Percentiles rank a stretch among this genome's conserved stretches.
These are phyloP conservation scores for Hippocampus abdominalis DNA, from an alignment of 2,113 vertebrate genomes.

Conservation along the genomic window DNA sequence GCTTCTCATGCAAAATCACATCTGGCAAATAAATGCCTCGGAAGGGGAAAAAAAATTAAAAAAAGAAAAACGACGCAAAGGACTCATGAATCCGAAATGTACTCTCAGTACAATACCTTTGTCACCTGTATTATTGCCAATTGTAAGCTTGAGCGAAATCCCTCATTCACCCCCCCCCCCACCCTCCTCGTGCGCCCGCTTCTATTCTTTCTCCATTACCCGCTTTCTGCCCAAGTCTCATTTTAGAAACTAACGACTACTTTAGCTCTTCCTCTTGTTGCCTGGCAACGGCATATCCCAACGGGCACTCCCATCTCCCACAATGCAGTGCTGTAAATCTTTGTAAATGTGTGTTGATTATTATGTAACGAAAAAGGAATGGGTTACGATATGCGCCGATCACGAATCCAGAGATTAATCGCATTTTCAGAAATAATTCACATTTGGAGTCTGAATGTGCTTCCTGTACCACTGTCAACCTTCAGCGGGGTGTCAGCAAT, in stretches of 20 bases:
- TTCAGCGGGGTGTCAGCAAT: constrained; percentile 46
- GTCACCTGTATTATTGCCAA: constrained; percentile 43
- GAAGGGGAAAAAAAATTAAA: neutral
- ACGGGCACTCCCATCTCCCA: constrained; percentile 67
- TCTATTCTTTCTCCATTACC: constrained; percentile 6
- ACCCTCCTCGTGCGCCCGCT: neutral
- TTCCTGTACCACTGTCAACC: constrained; percentile 66
- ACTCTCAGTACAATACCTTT: constrained; percentile 46
- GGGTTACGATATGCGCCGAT: constrained; percentile 70
- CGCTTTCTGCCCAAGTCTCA: constrained; percentile 56
- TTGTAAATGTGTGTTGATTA: constrained; percentile 85
- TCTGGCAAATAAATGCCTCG: too few relatives aligned
- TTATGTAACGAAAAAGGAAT: constrained; percentile 66
- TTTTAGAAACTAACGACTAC: constrained; percentile 64
- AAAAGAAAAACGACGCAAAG: constrained; percentile 42
- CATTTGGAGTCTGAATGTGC: constrained; percentile 42
- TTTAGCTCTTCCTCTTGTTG: constrained; percentile 67
- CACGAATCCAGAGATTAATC: constrained; percentile 61
- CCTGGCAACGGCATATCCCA: constrained; percentile 64
- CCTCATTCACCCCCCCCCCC: constrained; percentile 32
- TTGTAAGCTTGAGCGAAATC: constrained; percentile 44
- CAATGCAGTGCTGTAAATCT: constrained; percentile 84
- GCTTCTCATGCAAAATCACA: constrained; percentile 21
- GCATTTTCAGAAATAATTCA: constrained; percentile 41
- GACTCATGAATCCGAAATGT: constrained; percentile 62